A percentile compares a stretch with the other conserved stretches of the same genome.
These are phyloP conservation scores for Neria commutata DNA, from an alignment of 2,888 invertebrate species.

Conservation along the genomic window DNA sequence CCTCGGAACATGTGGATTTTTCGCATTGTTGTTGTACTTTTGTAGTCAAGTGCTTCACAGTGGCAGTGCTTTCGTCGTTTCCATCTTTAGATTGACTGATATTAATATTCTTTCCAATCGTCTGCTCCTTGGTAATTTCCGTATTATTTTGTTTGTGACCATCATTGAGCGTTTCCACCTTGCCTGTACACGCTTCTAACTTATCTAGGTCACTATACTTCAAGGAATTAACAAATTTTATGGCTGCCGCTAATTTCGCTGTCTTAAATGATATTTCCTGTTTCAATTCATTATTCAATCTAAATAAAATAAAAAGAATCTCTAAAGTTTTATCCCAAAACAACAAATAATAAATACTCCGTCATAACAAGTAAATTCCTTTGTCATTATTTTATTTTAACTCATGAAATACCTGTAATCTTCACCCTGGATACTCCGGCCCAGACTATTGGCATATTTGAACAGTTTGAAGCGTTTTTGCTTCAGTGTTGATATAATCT, in stretches of 20 bases:
- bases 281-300: constrained; percentile 50
- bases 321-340: neutral
- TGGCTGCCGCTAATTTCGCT: constrained; percentile 49
- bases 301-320: constrained; percentile 35
- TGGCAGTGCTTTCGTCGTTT: too few species aligned
- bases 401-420: constrained; percentile 45
- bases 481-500: constrained; percentile 50
- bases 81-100: too few species aligned
- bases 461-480: constrained; percentile 48
- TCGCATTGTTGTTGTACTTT: too few species aligned
- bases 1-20: too few species aligned
- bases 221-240: constrained; percentile 53
- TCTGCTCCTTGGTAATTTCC: too few species aligned
- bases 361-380: too few species aligned
- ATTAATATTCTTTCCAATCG: too few species aligned
- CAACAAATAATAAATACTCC: too few species aligned
- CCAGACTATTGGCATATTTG: constrained; percentile 48
- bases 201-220: constrained; percentile 38
- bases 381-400: constrained; percentile 17
- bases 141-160: neutral
- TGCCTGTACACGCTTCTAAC: neutral
- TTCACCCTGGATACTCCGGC: constrained; percentile 46
- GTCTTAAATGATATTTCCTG: constrained; percentile 47
- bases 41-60: too few species aligned
- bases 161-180: neutral